phyloP scores from a whole-genome alignment of 2,113 vertebrate species.

The Aix galericulata region DNA sequence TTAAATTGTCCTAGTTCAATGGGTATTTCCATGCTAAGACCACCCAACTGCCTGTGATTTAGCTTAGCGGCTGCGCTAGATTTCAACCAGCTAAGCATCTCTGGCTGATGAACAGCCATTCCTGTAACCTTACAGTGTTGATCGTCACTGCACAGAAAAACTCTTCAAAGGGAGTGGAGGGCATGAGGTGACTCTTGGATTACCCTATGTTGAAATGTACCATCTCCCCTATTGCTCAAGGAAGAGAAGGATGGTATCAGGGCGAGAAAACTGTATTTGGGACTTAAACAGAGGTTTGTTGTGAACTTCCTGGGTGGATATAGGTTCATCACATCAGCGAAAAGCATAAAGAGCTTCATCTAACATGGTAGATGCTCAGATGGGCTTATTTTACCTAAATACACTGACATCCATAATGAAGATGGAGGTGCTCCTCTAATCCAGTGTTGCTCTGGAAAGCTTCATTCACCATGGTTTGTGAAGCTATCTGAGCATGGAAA shows the following conservation, averaged over 20 bases:
- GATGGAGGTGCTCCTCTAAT: neutral
- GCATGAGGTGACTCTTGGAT: neutral
- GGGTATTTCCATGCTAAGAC: neutral
- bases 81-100: neutral
- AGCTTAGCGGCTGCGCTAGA: neutral
- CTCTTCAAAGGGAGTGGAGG: neutral
- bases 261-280: neutral
- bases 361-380: neutral
- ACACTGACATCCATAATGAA: neutral
- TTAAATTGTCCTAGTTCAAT: neutral
- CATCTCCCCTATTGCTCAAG: neutral
- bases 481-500: neutral
- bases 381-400: neutral
- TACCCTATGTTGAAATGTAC: neutral
- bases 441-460: neutral
- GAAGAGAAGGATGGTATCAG: neutral
- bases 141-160: neutral
- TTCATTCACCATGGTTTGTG: neutral
- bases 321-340: neutral
- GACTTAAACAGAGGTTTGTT: neutral
- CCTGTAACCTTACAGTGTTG: neutral
- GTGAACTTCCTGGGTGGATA: neutral
- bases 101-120: neutral
- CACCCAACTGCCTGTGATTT: neutral
- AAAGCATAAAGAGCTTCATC: neutral